Evolutionary conservation across 2,888 invertebrate genomes (phyloP), one percentile per base, ranked within the genome.

Genomic region (Nasonia oneida): DNA sequence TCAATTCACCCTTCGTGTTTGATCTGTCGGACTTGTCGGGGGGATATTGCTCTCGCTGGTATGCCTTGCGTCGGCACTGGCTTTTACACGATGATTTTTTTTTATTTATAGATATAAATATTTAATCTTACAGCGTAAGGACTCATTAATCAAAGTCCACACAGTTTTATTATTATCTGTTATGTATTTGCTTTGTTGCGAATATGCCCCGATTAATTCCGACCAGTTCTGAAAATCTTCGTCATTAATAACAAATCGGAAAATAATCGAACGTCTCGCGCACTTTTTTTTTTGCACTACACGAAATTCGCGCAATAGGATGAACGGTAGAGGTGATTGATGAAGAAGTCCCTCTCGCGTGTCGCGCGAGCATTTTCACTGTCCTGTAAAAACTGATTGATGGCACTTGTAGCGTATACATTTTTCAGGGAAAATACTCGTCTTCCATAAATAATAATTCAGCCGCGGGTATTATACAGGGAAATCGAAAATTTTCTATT

Each of bases 1-100:
- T 67, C 67, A 67, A 29, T 67, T 67, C 67, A 29, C 67, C 67
- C 67, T 64, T 64, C 67, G 29, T 67, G 61, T 61, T 23, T 18
- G 61, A 23, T 61, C 23, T 23, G 61, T n/a, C 61, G 61, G 2
- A 18, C 6, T 8, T 23, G 61, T 29, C 67, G 10, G n/a, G 67
- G 67, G 67, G 6, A 57, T 18, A n/a, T 15, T 23, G 23, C 8
- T 14, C n/a, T 23, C 4, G 3, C 6, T n/a, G 57, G 10, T 14
- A 10, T 64, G 12, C 6, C 64, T 64, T 64, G 64, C 23, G 6
- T 64, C 64, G 64, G 23, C 1, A 23, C 23, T 64, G 64, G 12
- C 23, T 64, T 23, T 64, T 64, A 64, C 23, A 29, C 8, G n/a
- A 4, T 6, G 12, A 47, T 12, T 2, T 47, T 47, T 47, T 42